phyloP scores from a whole-genome alignment of 2,113 vertebrate genomes.

The Melanerpes aurifrons region DNA sequence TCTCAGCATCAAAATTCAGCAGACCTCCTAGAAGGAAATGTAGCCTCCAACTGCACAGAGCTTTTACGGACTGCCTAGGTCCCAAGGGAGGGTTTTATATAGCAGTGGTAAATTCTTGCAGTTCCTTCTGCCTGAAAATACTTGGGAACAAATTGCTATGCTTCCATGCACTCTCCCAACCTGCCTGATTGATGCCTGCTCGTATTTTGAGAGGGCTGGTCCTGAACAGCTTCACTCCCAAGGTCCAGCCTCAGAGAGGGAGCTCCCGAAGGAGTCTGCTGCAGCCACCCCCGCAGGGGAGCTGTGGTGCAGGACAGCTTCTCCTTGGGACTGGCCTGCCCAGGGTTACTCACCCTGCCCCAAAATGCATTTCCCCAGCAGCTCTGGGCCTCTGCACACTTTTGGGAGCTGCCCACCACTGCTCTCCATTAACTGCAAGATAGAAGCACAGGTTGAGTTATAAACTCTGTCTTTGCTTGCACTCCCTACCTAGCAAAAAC shows the following conservation, averaged over 20 bases:
- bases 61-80: not conserved
- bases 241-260: not conserved
- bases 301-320: not conserved
- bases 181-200: not conserved
- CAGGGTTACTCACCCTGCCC: not conserved
- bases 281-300: not conserved
- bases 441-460: not conserved
- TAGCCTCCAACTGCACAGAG: not conserved
- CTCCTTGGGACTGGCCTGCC: not conserved
- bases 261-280: not conserved
- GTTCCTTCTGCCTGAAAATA: conserved; percentile 17
- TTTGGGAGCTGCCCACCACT: not conserved
- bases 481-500: not conserved
- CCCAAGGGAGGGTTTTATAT: not conserved
- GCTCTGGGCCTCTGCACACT: not conserved
- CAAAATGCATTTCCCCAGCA: not conserved
- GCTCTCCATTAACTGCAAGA: not conserved
- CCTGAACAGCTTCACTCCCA: not conserved
- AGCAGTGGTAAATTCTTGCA: conserved; percentile 15
- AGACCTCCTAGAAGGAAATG: not conserved
- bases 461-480: not conserved
- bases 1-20: not conserved
- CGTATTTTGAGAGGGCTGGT: not conserved
- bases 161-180: not conserved
- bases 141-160: not conserved